These are phyloP conservation scores for Chelonus insularis DNA, from an alignment of 1,140 invertebrate species.

Conservation along the genomic window DNA sequence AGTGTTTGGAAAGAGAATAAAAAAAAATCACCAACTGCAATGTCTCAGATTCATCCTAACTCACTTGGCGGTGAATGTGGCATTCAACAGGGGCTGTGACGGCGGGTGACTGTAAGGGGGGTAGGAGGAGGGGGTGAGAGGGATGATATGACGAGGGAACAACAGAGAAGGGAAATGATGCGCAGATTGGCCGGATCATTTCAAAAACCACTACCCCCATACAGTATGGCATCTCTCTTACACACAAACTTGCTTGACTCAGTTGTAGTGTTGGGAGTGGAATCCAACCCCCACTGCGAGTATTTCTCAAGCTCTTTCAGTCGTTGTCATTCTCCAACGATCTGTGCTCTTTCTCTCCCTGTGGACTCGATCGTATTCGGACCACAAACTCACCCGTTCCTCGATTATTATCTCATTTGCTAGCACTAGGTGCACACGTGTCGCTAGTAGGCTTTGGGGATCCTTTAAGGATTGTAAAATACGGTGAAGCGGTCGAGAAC, in stretches of 20 bases:
- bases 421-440: conserved; percentile 46
- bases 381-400: conserved; percentile 44
- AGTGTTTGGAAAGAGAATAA: background rate
- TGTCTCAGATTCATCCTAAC: conserved; percentile 26
- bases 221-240: no score
- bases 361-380: conserved; percentile 19
- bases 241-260: no score
- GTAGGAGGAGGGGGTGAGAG: conserved; percentile 26
- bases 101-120: background rate
- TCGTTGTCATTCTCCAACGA: conserved; percentile 11
- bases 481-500: background rate
- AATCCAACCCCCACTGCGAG: no score
- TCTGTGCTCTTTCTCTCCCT: background rate
- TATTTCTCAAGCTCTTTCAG: conserved; percentile 2
- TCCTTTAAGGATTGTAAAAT: background rate
- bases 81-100: conserved; percentile 48
- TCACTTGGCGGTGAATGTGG: conserved; percentile 45
- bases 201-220: conserved; percentile 50
- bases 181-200: conserved; percentile 61
- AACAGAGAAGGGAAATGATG: conserved; percentile 55
- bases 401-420: conserved; percentile 60
- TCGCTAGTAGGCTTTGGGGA: conserved; percentile 1
- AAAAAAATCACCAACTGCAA: background rate
- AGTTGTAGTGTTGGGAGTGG: no score
- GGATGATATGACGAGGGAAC: conserved; percentile 12